Evolutionary conservation across 2,888 invertebrate species (phyloP), one percentile per base, ranked within the genome.

Genomic region (Philonicus albiceps): DNA sequence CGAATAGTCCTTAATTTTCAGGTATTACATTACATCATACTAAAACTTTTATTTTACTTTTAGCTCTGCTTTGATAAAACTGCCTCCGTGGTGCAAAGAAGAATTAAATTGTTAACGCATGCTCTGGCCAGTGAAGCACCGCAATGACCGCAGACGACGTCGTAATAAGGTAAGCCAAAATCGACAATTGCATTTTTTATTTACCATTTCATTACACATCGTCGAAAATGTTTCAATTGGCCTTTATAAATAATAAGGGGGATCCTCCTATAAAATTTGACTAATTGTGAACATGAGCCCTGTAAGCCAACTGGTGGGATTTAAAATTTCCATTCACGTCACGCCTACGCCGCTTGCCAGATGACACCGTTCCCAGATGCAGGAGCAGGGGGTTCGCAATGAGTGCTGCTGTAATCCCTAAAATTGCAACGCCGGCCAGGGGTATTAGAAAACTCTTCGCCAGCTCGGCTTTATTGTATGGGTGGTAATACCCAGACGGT

Each of bases 331-430:
- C 76, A 64, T 55, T 78, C 37, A 76, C 37, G 53, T 53, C 75
- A 30, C 86, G 75, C 37, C 86, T 53, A 27, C 86, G 53, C 16
- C 64, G 53, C 30, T 53, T 76, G 27, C 76, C 22, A 91, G 88
- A 89, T 88, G 95, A 94, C 8, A 96, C 93, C 0, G 96, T 95
- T 34, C 96, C 96, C 73, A 97, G 93, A 91, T 96, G 96, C 53
- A 97, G 91, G 16, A 97, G 93, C 84, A 96, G 93, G 4, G 97
- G 97, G 92, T 96, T 96, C 89, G 94, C 94, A 85, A 96, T 95
- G 87, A 96, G 93, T 19, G 96, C 95, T 30, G 96, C 96, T 1
- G 96, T 96, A 40, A 96, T 96, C 53, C 96, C 96, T 78, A 96
- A 92, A n/a, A 97, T 93, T 0, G 96, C 96, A 74, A 96, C 94